phyloP scores from a whole-genome alignment of 2,113 vertebrate genomes.

The Heterocephalus glaber region DNA sequence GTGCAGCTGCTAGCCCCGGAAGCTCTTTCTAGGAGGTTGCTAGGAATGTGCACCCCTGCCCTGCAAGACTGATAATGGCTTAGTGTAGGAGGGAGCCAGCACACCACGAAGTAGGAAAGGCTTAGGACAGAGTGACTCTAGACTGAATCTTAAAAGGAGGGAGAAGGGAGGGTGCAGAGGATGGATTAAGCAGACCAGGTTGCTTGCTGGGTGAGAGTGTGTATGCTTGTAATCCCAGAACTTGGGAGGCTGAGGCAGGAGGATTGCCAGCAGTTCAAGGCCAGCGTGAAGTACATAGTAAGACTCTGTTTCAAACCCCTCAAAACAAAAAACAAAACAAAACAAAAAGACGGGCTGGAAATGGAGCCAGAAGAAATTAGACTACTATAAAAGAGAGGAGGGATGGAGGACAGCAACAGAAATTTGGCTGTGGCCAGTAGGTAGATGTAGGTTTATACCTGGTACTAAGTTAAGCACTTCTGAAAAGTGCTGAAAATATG shows the following conservation, averaged over 20 bases:
- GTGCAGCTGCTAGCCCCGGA: not conserved
- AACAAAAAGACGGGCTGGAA: not conserved
- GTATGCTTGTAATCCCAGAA: not conserved
- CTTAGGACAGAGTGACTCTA: not conserved
- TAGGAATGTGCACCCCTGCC: not conserved
- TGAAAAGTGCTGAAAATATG: not conserved
- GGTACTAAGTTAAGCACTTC: not conserved
- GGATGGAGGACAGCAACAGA: not conserved
- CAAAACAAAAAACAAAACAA: not conserved
- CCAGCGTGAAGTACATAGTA: not conserved
- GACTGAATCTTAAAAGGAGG: not conserved
- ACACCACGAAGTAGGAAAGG: not conserved
- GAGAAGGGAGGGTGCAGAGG: not conserved
- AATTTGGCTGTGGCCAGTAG: not conserved
- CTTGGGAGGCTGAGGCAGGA: not conserved
- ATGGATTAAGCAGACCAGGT: not conserved
- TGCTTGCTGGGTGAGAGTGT: not conserved
- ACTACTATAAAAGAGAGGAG: not conserved
- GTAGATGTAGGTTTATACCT: not conserved
- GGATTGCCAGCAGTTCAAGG: not conserved
- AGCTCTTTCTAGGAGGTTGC: not conserved
- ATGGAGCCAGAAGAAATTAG: not conserved
- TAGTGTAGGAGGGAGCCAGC: not conserved
- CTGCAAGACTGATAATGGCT: not conserved
- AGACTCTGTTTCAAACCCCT: not conserved